Evolutionary conservation across 1,140 invertebrate species (phyloP).

Genomic region (Copidosoma floridanum): DNA sequence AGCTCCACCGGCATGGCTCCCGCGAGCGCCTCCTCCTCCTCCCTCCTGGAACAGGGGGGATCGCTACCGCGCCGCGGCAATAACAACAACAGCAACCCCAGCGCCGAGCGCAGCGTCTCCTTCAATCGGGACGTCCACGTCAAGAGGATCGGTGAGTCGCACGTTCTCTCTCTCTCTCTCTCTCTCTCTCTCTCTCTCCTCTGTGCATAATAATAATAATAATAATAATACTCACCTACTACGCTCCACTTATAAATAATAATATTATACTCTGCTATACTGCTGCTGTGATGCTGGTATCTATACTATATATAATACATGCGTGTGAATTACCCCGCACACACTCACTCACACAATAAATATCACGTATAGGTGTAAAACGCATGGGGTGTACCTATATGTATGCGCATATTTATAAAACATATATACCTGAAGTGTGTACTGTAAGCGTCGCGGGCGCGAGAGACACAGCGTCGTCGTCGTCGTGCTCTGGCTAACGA

Average conservation of each 20-base stretch:
- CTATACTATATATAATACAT: too few species aligned
- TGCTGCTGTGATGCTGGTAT: not conserved
- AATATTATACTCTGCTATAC: too few species aligned
- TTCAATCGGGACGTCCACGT: conserved; percentile 87
- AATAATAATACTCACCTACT: too few species aligned
- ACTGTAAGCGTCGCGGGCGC: not conserved
- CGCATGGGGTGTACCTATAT: conserved; percentile 14
- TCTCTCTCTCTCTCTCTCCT: not conserved
- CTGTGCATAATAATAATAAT: too few species aligned
- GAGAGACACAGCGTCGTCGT: not conserved
- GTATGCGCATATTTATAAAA: conserved; percentile 9
- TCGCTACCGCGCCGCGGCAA: not conserved
- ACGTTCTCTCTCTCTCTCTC: not conserved
- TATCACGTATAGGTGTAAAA: too few species aligned
- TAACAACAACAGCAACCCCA: too few species aligned
- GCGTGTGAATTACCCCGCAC: too few species aligned
- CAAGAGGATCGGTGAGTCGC: conserved; percentile 78
- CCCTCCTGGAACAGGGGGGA: not conserved
- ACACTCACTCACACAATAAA: too few species aligned
- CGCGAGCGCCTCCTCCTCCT: too few species aligned
- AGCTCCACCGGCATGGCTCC: too few species aligned
- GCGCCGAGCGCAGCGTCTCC: conserved; percentile 69
- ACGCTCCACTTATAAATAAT: not conserved
- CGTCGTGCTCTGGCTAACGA: conserved; percentile 6
- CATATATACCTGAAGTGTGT: too few species aligned